phyloP scores from a whole-genome alignment of 2,888 invertebrate genomes.

The Aphodius sticticus region DNA sequence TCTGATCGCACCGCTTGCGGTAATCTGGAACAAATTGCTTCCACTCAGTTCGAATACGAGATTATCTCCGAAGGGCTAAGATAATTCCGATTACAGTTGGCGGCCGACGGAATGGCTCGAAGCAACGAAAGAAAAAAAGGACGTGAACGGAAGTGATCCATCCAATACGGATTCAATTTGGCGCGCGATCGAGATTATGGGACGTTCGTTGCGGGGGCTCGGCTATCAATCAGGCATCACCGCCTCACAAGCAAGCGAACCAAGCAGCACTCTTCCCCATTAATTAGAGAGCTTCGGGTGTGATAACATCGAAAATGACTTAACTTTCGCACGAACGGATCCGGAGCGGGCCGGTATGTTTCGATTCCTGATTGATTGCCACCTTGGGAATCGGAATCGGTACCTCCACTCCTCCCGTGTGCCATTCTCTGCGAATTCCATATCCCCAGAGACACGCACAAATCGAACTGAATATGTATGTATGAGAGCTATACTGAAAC shows the following conservation, averaged over 20 bases:
- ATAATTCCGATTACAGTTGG: conserved; percentile 4
- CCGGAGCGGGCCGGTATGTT: neutral
- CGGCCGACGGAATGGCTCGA: neutral
- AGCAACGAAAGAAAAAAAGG: neutral
- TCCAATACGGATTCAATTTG: conserved; percentile 4
- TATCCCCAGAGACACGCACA: neutral
- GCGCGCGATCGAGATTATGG: neutral
- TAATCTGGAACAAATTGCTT: conserved; percentile 4
- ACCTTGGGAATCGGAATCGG: neutral
- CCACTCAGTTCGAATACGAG: conserved; percentile 4
- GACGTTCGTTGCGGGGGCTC: neutral
- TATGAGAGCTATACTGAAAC: too few species aligned
- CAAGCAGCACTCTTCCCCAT: neutral
- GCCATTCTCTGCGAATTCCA: neutral
- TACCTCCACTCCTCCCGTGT: neutral
- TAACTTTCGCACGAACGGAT: neutral
- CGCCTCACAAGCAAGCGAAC: neutral
- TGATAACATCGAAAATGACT: neutral
- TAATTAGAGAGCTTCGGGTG: neutral
- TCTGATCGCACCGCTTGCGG: neutral
- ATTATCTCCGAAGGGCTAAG: neutral
- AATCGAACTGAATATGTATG: too few species aligned
- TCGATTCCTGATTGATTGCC: neutral
- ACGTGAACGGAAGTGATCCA: neutral
- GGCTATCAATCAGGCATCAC: neutral